Base-by-base conservation (phyloP, 2,113 vertebrate genomes). In the Propithecus coquereli region DNA sequence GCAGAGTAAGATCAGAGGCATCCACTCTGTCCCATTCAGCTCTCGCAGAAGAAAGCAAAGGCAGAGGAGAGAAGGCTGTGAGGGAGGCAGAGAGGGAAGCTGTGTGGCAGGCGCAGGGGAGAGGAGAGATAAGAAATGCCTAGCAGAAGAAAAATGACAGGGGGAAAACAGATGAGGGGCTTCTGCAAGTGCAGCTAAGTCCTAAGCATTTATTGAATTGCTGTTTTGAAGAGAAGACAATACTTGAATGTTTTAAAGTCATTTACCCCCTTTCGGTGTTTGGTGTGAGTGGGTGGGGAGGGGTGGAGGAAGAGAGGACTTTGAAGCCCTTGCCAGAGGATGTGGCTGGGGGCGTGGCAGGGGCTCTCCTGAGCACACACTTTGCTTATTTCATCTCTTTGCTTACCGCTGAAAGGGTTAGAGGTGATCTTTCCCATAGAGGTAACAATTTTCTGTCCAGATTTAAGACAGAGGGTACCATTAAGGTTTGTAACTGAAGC, bases 311-410 rank as follows among this genome's bases (percentile, higher is more conserved):
- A 47, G 54, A 57, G 34, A 59, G 88, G 23, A 20, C 88, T 97
- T 97, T 90, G 85, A 96, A 96, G 84, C 57, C 80, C 27, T 43
- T 57, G 84, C 34, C 17, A 54, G 82, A 97, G 97, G 96, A 94
- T 91, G 93, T 93, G 94, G 96, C 92, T 80, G 74, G 50, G 84
- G 80, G 66, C 0, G 5, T 66, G 86, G 66, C 87, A 25, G 66
- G 22, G 59, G 45, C 54, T 92, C 22, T 3, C 10, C 8, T 2
- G 16, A 3, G 2, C 22, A 34, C 70, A 92, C 73, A n/a, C 37
- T 90, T 63, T 16, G 54, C 90, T 91, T 65, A 34, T 70, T 52
- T 32, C 74, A 74, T 32, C 76, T 2, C 47, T 47, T 95, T 77
- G n/a, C 80, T 77, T 71, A n/a, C 18, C 10, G 14, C 34, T 14